These are phyloP conservation scores for Silurus meridionalis DNA, from an alignment of 2,113 vertebrate species.

Conservation along the genomic window DNA sequence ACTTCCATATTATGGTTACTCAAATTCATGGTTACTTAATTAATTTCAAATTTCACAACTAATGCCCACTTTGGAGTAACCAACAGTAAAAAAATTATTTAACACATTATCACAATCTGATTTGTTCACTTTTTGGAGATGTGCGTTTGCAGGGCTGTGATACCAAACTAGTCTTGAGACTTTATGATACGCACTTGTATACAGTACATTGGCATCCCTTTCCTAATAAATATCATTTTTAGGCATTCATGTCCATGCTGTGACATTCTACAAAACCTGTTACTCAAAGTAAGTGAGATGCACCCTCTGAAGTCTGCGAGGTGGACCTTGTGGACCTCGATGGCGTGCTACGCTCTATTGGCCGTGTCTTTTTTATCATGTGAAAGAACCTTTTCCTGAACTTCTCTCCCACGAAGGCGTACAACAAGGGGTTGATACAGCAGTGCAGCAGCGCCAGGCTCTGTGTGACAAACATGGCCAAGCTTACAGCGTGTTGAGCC, in stretches of 20 bases:
- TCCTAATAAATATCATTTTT: neutral
- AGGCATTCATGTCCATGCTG: neutral
- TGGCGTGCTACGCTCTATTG: slow-evolving; percentile 25
- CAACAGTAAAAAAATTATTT: neutral
- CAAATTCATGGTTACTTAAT: neutral
- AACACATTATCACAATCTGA: neutral
- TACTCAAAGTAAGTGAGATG: slow-evolving; percentile 41
- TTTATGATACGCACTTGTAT: too few relatives aligned
- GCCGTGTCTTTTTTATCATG: slow-evolving; percentile 56
- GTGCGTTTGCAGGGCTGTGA: neutral
- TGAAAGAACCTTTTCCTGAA: slow-evolving; percentile 67
- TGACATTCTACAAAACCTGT: neutral
- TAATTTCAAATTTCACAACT: neutral
- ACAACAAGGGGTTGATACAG: slow-evolving; percentile 75
- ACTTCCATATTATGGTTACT: too few relatives aligned
- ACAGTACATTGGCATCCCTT: neutral
- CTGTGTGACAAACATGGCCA: slow-evolving; percentile 56
- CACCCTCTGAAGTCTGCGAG: slow-evolving; percentile 52
- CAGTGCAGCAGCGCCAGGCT: slow-evolving; percentile 71
- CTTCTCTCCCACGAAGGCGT: slow-evolving; percentile 75
- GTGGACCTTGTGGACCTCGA: slow-evolving; percentile 53
- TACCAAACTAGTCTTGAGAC: too few relatives aligned
- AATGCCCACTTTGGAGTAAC: neutral
- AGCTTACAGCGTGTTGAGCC: slow-evolving; percentile 30
- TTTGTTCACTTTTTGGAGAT: neutral